Base-by-base conservation (phyloP, 2,113 vertebrate species). In the Corvus moneduloides region DNA sequence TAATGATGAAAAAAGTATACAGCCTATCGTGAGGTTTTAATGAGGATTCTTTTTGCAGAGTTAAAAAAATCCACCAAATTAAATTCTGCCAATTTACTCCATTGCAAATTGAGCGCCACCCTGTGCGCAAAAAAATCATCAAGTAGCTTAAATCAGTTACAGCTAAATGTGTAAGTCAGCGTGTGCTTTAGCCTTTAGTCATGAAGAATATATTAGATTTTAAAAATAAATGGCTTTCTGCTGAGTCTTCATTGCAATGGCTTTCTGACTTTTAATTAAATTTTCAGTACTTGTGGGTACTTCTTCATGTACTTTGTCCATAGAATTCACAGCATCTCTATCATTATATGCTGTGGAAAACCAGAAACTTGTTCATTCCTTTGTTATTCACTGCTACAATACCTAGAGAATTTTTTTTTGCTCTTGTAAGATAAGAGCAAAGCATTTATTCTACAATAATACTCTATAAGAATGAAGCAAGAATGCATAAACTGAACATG, bases 61-160 rank as follows among this genome's bases (percentile, higher is more conserved):
- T 98, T 98, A 97, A 99, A 99, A 99, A 99, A 99, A 99, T 98
- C 98, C 98, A 99, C 99, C 99, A 99, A 99, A 99, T 99, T 99
- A 99, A 98, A 98, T 98, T 98, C 98, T 99, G 98, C 98, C 99
- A 99, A 99, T 99, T 99, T 98, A 98, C 98, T 98, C 98, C 97
- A 98, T 98, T 98, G 98, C 98, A 98, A 98, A 98, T 98, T 98
- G 98, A 98, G 98, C 98, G 98, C 98, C 98, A 98, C 98, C 99
- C 98, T 97, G 89, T 96, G 99, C 98, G 98, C 98, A 98, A 97
- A 98, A 98, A 98, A 98, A 98, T 97, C 98, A 98, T 98, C 98
- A 98, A 97, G 97, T 98, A 98, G 97, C 98, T 98, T 97, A 98
- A 98, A 97, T 98, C 98, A 98, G 98, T 98, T 98, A 98, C 98